phyloP scores from a whole-genome alignment of 2,113 vertebrate genomes.

The Tyto alba region DNA sequence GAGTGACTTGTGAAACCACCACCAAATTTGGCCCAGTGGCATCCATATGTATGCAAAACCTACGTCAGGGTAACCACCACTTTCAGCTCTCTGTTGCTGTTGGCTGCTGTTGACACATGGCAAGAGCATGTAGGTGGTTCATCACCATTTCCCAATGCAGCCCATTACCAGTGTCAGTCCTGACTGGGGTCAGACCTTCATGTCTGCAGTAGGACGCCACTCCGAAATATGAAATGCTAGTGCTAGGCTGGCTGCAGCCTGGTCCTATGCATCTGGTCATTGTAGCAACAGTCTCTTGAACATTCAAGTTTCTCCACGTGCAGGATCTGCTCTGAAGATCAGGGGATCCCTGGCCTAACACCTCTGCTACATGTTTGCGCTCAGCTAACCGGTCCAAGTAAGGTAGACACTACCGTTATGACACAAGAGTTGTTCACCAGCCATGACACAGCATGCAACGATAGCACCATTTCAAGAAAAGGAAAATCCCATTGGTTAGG shows the following conservation, averaged over 20 bases:
- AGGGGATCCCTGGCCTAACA: background rate
- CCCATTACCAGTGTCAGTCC: background rate
- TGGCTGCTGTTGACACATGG: background rate
- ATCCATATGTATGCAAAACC: background rate
- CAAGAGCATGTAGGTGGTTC: background rate
- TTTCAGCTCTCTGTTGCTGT: background rate
- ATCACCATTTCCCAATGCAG: background rate
- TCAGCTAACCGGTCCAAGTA: background rate
- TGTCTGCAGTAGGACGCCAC: background rate
- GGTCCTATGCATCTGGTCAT: accelerated
- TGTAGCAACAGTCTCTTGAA: background rate
- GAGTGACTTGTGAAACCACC: background rate
- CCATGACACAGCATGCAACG: background rate
- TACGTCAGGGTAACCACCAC: accelerated
- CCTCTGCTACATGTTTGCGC: background rate
- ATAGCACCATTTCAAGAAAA: background rate
- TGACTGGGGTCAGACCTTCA: background rate
- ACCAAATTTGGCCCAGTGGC: background rate
- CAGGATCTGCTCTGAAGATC: background rate
- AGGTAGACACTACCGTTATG: too few species aligned
- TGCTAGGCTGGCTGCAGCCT: background rate
- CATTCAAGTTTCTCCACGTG: background rate
- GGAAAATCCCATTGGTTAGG: background rate
- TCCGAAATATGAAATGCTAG: background rate
- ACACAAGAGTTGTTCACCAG: background rate